These are phyloP conservation scores for Pygmarrhopalites habei DNA, from an alignment of 1,140 invertebrate genomes.

Conservation along the genomic window DNA sequence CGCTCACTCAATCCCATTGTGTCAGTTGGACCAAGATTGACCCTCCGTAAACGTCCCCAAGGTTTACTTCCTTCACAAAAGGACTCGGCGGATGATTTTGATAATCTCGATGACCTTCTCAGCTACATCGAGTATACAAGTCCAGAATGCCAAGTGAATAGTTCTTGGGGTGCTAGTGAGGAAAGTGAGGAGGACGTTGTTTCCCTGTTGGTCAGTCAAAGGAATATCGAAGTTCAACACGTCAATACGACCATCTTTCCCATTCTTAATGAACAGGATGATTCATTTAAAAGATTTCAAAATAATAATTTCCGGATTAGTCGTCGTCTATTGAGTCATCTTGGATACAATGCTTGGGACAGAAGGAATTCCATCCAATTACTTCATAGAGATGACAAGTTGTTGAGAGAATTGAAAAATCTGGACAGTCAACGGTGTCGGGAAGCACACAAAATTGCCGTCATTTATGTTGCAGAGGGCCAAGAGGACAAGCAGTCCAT, in stretches of 20 bases:
- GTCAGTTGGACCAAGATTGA: conserved; percentile 49
- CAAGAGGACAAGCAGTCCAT: conserved; percentile 96
- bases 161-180: conserved; percentile 60
- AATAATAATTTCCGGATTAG: conserved; percentile 42
- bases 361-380: conserved; percentile 75
- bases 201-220: conserved; percentile 69
- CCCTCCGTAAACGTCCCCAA: conserved; percentile 60
- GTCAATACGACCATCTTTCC: conserved; percentile 41
- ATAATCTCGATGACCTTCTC: conserved; percentile 85
- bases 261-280: background rate
- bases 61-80: conserved; percentile 70
- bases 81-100: conserved; percentile 77
- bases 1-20: background rate
- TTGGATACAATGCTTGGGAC: conserved; percentile 84
- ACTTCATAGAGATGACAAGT: conserved; percentile 79
- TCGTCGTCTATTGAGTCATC: conserved; percentile 76
- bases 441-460: conserved; percentile 98
- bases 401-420: conserved; percentile 84
- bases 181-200: conserved; percentile 75
- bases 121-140: conserved; percentile 86
- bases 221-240: conserved; percentile 67
- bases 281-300: background rate
- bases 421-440: conserved; percentile 82
- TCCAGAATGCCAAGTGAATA: conserved; percentile 73
- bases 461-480: conserved; percentile 93